Evolutionary conservation across 2,888 invertebrate genomes (phyloP), one percentile per base, ranked within the genome.

Genomic region (Alentia gelatinosa): DNA sequence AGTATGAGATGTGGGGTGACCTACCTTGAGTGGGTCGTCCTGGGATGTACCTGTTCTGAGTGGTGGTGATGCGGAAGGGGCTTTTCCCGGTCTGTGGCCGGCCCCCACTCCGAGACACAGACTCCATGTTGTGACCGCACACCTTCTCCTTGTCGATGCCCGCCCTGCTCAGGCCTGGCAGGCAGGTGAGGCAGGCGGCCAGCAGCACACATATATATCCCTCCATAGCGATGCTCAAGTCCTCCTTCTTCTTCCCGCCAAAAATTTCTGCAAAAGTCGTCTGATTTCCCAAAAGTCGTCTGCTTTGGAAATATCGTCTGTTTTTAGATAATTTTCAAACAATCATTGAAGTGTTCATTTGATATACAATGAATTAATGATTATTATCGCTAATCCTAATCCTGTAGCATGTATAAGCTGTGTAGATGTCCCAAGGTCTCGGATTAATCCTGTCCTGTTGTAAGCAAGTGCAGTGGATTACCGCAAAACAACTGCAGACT

Each of bases 51-150:
- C 39, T 79, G 79, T 39, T 79, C 37, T 79, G 79, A 4, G 9
- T 79, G 79, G 79, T 79, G 79, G 79, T 37, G 79, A 79, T 79
- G 23, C 9, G 39, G 79, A 23, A 79, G 79, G 79, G 79, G 79
- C 79, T 79, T 39, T 79, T 79, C 23, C 39, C 79, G n/a, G 39
- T 39, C 39, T 79, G 79, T 0, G 79, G 15, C 37, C 79, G 35
- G 37, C 79, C 79, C 4, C 79, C 79, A 1, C 37, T 39, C 39
- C 12, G 15, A 23, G 79, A 79, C 7, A 79, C 39, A 3, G 35
- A 39, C 79, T 12, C 23, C 79, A 79, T 35, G 79, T 79, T 79
- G 39, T 79, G 79, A 0, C 39, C 79, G 39, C 79, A 79, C 79
- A 79, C 79, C 79, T 39, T 35, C 37, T 79, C 79, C 79, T 79